Conservation (phyloP, 2,888 invertebrate species). For the Caenorhabditis becei region DNA sequence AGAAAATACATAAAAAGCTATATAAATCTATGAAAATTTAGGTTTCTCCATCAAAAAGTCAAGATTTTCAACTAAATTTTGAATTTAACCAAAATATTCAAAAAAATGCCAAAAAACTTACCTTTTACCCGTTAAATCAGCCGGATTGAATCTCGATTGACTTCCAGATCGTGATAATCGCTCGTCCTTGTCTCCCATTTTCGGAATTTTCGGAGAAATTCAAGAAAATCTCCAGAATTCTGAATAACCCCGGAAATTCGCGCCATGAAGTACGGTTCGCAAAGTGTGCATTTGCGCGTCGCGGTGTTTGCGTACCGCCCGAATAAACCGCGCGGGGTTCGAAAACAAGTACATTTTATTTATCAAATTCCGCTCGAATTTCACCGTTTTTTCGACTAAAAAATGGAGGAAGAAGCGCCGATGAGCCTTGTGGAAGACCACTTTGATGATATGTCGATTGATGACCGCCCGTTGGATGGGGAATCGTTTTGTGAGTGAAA, state of each 20-base stretch:
- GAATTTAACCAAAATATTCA: no score
- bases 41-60: no score
- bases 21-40: no score
- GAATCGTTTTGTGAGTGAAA: conserved; percentile 30
- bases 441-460: conserved; percentile 20
- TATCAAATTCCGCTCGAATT: neutral
- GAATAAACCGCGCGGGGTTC: neutral
- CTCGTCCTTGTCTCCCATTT: conserved; percentile 46
- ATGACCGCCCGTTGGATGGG: conserved; percentile 23
- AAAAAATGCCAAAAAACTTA: neutral
- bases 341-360: neutral
- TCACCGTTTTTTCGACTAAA: neutral
- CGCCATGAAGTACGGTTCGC: conserved; percentile 12
- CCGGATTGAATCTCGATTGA: conserved; percentile 11
- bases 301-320: conserved; percentile 9
- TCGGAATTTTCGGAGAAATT: neutral
- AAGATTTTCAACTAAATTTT: no score
- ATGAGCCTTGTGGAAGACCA: conserved; percentile 14
- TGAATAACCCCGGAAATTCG: neutral
- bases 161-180: conserved; percentile 23
- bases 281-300: conserved; percentile 36
- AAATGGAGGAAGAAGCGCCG: conserved; percentile 33
- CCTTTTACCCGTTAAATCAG: conserved; percentile 3
- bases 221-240: neutral
- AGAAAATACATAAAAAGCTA: no score